These are phyloP conservation scores for Aphelenchoides bicaudatus DNA, from an alignment of 2,888 invertebrate genomes.

Conservation along the genomic window DNA sequence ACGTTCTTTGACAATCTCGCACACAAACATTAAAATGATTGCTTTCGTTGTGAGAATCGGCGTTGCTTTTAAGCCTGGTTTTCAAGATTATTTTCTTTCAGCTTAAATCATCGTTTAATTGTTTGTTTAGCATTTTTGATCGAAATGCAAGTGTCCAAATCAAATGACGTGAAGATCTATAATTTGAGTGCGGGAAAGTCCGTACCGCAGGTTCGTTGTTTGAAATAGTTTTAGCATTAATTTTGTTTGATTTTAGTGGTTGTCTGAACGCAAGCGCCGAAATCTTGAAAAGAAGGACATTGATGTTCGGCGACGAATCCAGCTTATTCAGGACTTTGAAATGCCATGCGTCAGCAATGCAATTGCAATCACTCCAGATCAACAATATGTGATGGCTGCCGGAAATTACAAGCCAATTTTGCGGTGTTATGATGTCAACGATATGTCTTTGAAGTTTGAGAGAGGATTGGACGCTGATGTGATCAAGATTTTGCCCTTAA, in stretches of 20 bases:
- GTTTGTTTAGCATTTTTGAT: too few species aligned
- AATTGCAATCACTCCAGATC: constrained; percentile 85
- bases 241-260: constrained; percentile 61
- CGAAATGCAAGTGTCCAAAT: constrained; percentile 51
- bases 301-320: constrained; percentile 82
- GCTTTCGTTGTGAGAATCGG: too few species aligned
- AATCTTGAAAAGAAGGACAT: constrained; percentile 64
- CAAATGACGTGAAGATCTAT: constrained; percentile 94
- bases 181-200: constrained; percentile 94
- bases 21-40: too few species aligned
- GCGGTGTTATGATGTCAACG: constrained; percentile 90
- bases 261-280: constrained; percentile 62
- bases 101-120: too few species aligned
- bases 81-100: too few species aligned
- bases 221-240: constrained; percentile 7
- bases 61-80: too few species aligned
- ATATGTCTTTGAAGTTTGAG: constrained; percentile 94
- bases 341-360: constrained; percentile 94
- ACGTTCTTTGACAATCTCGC: too few species aligned
- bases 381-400: constrained; percentile 68
- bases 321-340: constrained; percentile 96
- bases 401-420: constrained; percentile 86
- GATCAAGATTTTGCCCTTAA: constrained; percentile 83
- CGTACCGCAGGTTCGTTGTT: constrained; percentile 76
- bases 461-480: constrained; percentile 94